Conservation (phyloP, 2,797 vertebrate species). For the Crocodylus rhombifer region DNA sequence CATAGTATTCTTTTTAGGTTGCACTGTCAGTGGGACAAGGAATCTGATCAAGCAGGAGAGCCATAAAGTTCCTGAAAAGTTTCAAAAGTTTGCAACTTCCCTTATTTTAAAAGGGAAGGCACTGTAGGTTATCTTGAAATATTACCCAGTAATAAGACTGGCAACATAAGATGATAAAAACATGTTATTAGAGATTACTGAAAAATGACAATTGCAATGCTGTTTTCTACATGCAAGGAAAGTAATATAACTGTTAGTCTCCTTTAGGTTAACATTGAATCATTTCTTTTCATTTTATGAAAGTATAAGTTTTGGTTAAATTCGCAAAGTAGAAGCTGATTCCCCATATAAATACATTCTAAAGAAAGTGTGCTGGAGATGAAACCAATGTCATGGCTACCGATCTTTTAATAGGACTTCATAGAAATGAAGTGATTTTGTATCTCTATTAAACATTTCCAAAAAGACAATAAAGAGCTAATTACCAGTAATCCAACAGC, state of each 20-base stretch:
- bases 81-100: not conserved
- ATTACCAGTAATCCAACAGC: not conserved
- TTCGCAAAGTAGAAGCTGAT: not conserved
- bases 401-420: constrained; percentile 1
- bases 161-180: not conserved
- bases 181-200: not conserved
- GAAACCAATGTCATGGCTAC: not conserved
- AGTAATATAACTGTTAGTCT: not conserved
- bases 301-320: constrained; percentile 17
- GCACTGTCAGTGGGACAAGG: not conserved
- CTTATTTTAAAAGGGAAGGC: constrained; percentile 1
- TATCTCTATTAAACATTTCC: constrained; percentile 26
- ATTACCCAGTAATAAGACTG: not conserved
- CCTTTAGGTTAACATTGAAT: not conserved
- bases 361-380: not conserved
- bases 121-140: not conserved
- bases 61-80: not conserved
- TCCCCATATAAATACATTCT: constrained; percentile 2
- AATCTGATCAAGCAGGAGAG: not conserved
- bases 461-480: constrained; percentile 2
- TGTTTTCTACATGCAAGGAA: constrained; percentile 3
- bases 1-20: not conserved
- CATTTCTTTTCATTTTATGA: not conserved
- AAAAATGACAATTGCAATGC: constrained; percentile 6
- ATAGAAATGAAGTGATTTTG: not conserved